Conservation (phyloP, 2,888 invertebrate genomes). For the Vannuccia rotundouncinata region DNA sequence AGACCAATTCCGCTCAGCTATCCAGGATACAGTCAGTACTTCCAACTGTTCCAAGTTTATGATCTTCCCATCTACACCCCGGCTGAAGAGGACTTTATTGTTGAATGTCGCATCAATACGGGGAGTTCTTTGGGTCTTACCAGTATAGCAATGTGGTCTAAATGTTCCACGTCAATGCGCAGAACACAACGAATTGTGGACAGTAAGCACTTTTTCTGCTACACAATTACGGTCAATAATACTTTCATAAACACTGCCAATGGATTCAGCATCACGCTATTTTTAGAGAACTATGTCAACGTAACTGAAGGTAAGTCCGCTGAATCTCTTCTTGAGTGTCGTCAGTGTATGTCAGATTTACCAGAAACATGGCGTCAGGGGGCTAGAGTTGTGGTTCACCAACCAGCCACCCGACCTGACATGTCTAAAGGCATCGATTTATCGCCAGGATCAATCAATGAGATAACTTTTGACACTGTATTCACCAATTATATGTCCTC, state of each 20-base stretch:
- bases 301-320: background rate
- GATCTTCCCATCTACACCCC: background rate
- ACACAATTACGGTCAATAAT: background rate
- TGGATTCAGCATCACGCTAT: background rate
- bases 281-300: background rate
- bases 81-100: background rate
- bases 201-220: background rate
- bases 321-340: background rate
- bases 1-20: background rate
- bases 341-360: background rate
- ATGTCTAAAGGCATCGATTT: background rate
- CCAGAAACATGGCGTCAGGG: conserved; percentile 22
- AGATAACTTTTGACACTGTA: background rate
- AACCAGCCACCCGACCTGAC: background rate
- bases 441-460: background rate
- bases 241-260: background rate
- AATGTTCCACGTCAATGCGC: background rate
- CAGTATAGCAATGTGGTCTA: background rate
- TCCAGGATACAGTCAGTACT: background rate
- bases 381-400: background rate
- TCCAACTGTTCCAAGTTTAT: background rate
- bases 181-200: background rate
- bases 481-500: background rate
- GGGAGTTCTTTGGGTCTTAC: background rate
- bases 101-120: background rate